Conservation (phyloP, 2,888 invertebrate species). For the Standfussiana lucernea region DNA sequence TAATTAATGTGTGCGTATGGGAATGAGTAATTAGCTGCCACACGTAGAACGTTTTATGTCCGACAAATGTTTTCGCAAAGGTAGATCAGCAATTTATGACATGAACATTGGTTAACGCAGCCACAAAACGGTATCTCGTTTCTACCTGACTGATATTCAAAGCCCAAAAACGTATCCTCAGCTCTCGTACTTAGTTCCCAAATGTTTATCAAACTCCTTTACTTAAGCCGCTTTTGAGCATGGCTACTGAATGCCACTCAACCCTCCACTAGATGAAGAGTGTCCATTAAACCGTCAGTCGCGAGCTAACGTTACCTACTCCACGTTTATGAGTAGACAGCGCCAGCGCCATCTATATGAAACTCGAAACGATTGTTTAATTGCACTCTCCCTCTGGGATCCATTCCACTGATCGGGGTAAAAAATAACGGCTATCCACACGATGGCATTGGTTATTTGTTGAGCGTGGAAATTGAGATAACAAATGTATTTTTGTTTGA, state of each 20-base stretch:
- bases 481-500: slow-evolving; percentile 47
- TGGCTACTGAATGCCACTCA: slow-evolving; percentile 54
- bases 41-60: slow-evolving; percentile 16
- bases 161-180: slow-evolving; percentile 5
- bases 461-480: slow-evolving; percentile 39
- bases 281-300: slow-evolving; percentile 53
- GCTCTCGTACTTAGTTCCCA: slow-evolving; percentile 5
- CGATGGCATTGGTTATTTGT: slow-evolving; percentile 48
- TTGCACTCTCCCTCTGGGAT: slow-evolving; percentile 60
- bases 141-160: slow-evolving; percentile 30
- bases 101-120: background rate
- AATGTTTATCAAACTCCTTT: slow-evolving; percentile 54
- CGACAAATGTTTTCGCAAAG: slow-evolving; percentile 35
- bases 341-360: slow-evolving; percentile 56
- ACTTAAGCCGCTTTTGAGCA: slow-evolving; percentile 38
- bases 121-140: slow-evolving; percentile 28
- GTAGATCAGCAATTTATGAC: background rate
- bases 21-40: slow-evolving; percentile 54
- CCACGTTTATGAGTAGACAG: slow-evolving; percentile 38
- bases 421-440: slow-evolving; percentile 55
- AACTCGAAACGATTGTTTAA: slow-evolving; percentile 65
- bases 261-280: slow-evolving; percentile 42
- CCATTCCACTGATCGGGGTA: slow-evolving; percentile 52
- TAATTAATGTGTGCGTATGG: slow-evolving; percentile 41
- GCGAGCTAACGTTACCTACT: slow-evolving; percentile 46